Evolutionary conservation across 2,888 invertebrate species (phyloP), one percentile per base, ranked within the genome.

Genomic region (Tachystola acroxantha): DNA sequence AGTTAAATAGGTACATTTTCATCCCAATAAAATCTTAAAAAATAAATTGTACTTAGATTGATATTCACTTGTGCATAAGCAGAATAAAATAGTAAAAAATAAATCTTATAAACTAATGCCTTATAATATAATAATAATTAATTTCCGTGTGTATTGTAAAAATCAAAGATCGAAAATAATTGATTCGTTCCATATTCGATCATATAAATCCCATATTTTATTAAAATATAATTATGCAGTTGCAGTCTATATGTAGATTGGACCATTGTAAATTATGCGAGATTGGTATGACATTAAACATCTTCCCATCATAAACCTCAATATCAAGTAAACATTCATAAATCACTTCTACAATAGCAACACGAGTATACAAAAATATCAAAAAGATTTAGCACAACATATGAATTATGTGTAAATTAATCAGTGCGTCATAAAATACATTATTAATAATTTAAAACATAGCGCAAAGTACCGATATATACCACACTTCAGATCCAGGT

Each of bases 331-430:
- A 40, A 40, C 36, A 36, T 36, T 40, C 28, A 19, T 40, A 40
- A 39, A 40, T 30, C 34, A 35, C 39, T 31, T 39, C 35, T 39
- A 36, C n/a, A 22, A 30, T 30, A 33, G 16, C 32, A 39, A 40
- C 40, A 33, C 26, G 34, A 36, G 36, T 40, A 40, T 40, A 40
- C 28, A 36, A 40, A 30, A 36, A 36, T 40, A 36, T 40, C 36
- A 40, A 40, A 39, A 39, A 33, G 10, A 30, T 20, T 29, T 28
- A 35, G 32, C 29, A 39, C 29, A 7, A 11, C n/a, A 30, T 20
- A 25, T 29, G 34, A 34, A 38, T 39, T 31, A 32, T 32, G 39
- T 39, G n/a, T 27, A 26, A 39, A 30, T 35, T 35, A 39, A 39
- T 39, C 39, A 39, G 39, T 39, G 39, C 39, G n/a, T n/a, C 19